Percentiles rank a stretch among this genome's conserved stretches.
These are phyloP conservation scores for Muscicapa adusta DNA, from an alignment of 2,113 vertebrate species.

Conservation along the genomic window DNA sequence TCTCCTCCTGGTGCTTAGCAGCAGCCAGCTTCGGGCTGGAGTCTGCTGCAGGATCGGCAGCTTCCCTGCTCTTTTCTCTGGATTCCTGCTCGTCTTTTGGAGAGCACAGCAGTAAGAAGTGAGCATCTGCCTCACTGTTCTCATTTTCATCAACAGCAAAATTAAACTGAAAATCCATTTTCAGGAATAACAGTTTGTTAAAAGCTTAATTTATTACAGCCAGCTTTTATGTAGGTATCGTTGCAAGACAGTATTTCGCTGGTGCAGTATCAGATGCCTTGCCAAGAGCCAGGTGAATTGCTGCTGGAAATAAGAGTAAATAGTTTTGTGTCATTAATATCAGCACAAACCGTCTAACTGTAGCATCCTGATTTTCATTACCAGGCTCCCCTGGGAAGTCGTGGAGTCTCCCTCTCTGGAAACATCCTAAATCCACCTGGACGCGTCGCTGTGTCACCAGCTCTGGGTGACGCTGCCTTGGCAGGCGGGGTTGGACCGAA, in stretches of 20 bases:
- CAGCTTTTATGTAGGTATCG: not conserved
- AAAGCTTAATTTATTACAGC: not conserved
- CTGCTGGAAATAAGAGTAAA: not conserved
- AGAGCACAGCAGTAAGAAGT: not conserved
- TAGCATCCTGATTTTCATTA: not conserved
- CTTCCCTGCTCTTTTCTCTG: not conserved
- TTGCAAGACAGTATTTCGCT: not conserved
- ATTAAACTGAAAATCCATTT: conserved; percentile 77
- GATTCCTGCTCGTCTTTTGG: not conserved
- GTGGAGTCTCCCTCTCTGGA: not conserved
- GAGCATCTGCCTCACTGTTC: not conserved
- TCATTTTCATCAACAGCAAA: conserved; percentile 60
- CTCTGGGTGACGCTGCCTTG: not conserved
- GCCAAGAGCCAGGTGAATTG: not conserved
- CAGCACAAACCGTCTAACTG: fast-evolving
- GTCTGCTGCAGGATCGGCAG: not conserved
- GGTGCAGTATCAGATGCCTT: not conserved
- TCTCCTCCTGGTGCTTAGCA: not conserved
- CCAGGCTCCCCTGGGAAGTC: no score
- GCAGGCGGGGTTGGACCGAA: fast-evolving
- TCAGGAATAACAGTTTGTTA: not conserved
- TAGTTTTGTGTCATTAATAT: not conserved
- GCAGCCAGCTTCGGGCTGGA: not conserved
- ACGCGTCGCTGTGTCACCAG: not conserved
- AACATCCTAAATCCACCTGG: not conserved